Percentiles rank a stretch among this genome's conserved stretches.
phyloP scores from a whole-genome alignment of 2,113 vertebrate genomes.

The Spilogale gracilis region DNA sequence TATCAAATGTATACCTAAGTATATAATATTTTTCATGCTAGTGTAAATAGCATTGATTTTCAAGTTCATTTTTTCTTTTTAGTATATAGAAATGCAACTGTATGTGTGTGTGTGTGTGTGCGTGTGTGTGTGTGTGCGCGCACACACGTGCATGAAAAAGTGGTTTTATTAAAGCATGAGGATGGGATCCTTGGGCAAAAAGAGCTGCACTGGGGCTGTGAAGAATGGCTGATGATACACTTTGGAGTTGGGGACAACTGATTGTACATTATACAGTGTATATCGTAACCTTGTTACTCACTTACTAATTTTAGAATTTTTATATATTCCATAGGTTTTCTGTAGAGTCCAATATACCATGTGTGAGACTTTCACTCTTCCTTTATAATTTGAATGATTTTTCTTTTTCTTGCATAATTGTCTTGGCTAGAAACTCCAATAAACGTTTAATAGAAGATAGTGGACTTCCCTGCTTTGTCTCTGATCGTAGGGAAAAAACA shows the following conservation, averaged over 20 bases:
- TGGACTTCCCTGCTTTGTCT: not conserved
- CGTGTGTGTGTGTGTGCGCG: not conserved
- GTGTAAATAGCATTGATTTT: not conserved
- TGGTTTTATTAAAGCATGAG: not conserved
- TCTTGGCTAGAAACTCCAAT: not conserved
- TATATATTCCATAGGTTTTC: not conserved
- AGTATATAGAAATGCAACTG: not conserved
- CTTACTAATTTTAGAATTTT: not conserved
- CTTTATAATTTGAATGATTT: not conserved
- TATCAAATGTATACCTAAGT: not conserved
- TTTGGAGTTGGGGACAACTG: not conserved
- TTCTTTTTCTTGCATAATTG: not conserved
- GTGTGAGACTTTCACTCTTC: not conserved
- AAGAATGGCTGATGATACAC: not conserved
- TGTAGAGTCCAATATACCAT: not conserved
- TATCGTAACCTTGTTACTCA: not conserved
- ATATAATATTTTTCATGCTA: not conserved
- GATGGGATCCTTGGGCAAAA: not conserved
- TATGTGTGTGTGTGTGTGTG: not conserved
- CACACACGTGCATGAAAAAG: not conserved
- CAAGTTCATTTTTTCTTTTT: not conserved
- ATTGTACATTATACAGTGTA: not conserved
- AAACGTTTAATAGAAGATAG: not conserved
- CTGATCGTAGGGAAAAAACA: not conserved
- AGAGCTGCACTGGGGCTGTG: not conserved